Conservation (phyloP, 2,888 invertebrate genomes). For the Sphaeridia pumilis region DNA sequence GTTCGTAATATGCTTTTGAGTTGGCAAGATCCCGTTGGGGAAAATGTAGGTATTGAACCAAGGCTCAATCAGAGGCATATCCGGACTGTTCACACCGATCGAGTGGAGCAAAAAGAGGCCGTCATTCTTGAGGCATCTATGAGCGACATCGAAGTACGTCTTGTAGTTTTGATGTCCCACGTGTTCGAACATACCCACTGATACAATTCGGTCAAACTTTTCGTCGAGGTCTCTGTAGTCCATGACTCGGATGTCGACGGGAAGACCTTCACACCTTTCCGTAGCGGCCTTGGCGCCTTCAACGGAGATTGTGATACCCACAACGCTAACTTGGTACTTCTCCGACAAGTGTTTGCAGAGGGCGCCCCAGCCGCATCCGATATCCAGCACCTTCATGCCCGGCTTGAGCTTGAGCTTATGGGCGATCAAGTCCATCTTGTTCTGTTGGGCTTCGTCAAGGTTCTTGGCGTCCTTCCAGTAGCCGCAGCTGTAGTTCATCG, state of each 20-base stretch:
- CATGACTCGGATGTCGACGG: conserved; percentile 7
- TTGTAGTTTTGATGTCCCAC: conserved; percentile 12
- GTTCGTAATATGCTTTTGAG: conserved; percentile 1
- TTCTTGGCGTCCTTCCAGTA: conserved; percentile 17
- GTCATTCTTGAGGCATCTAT: conserved; percentile 4
- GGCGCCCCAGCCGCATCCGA: conserved; percentile 23
- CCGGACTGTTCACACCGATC: conserved; percentile 1
- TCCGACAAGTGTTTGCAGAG: conserved; percentile 15
- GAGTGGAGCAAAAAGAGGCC: conserved; percentile 14
- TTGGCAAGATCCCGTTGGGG: conserved; percentile 10
- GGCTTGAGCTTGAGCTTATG: conserved; percentile 16
- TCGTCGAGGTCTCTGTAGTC: conserved; percentile 17
- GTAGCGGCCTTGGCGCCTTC: conserved; percentile 9
- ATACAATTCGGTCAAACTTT: conserved; percentile 16
- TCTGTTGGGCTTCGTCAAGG: conserved; percentile 15
- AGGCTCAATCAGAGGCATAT: not conserved
- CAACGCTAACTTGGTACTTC: conserved; percentile 7
- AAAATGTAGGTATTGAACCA: conserved; percentile 4
- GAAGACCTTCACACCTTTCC: conserved; percentile 3
- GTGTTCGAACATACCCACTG: conserved; percentile 14
- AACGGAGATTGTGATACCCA: conserved; percentile 1
- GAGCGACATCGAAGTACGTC: conserved; percentile 2
- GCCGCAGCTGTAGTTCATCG: conserved; percentile 19
- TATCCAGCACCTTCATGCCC: conserved; percentile 22
- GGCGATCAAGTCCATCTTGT: conserved; percentile 19